Conservation (phyloP, 2,797 vertebrate species). For the Ptychobarbus kaznakovi region DNA sequence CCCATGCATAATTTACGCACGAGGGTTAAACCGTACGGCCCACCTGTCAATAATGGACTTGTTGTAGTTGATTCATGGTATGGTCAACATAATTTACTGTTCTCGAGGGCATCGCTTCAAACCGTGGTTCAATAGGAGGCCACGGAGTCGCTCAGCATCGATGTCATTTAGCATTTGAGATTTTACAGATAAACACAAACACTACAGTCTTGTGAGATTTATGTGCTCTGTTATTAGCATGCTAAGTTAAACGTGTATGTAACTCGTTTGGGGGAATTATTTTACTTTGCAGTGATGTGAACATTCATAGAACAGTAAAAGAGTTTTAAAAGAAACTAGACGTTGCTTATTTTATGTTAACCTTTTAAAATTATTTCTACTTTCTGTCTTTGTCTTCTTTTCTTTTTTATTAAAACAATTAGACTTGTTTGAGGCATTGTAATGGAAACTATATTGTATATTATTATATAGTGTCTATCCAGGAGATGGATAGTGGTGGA, state of each 20-base stretch:
- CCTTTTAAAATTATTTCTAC: conserved; percentile 26
- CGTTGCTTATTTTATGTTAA: conserved; percentile 46
- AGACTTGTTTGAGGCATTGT: conserved; percentile 52
- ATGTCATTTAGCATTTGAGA: conserved; percentile 55
- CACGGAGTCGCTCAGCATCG: conserved; percentile 62
- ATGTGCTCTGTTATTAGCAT: conserved; percentile 54
- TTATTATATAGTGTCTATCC: conserved; percentile 25
- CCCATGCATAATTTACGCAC: conserved; percentile 49
- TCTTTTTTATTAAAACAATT: background rate
- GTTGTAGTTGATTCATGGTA: conserved; percentile 63
- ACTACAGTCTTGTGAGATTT: conserved; percentile 68
- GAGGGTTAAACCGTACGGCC: conserved; percentile 54
- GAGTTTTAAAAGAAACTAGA: conserved; percentile 37
- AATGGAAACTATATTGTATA: conserved; percentile 15
- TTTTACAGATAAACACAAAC: conserved; percentile 63
- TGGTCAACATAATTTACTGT: conserved; percentile 55
- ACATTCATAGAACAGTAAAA: background rate
- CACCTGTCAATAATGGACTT: conserved; percentile 63
- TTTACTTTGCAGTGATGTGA: conserved; percentile 17
- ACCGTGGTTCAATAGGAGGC: conserved; percentile 61
- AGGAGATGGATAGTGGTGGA: conserved; percentile 48
- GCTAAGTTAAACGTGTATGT: conserved; percentile 36
- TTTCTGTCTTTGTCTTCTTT: conserved; percentile 34
- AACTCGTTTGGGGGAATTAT: conserved; percentile 48
- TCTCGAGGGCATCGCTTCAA: conserved; percentile 55